A percentile compares a stretch with the other conserved stretches of the same genome.
Conservation (phyloP, 2,797 vertebrate genomes). For the Rachycentron canadum region DNA sequence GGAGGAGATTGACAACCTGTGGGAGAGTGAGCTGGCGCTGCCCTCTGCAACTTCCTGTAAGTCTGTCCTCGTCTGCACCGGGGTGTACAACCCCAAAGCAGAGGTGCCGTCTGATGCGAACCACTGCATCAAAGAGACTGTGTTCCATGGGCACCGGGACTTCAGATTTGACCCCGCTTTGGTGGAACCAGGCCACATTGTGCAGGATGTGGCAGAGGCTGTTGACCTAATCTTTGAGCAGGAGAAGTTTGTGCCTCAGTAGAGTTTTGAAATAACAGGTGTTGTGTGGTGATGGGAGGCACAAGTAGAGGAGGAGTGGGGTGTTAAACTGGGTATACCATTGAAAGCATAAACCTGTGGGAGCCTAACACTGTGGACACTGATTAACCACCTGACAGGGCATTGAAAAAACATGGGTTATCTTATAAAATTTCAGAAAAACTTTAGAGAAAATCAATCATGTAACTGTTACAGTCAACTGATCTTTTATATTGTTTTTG, state of each 20-base stretch:
- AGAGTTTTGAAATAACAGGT: constrained; percentile 36
- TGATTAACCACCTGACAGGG: constrained; percentile 49
- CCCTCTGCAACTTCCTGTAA: constrained; percentile 88
- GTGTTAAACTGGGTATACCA: constrained; percentile 27
- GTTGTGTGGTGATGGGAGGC: neutral
- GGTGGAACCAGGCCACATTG: constrained; percentile 87
- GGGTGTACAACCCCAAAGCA: constrained; percentile 88
- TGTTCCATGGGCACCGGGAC: constrained; percentile 94
- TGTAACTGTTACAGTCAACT: constrained; percentile 45
- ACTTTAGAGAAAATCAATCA: constrained; percentile 30
- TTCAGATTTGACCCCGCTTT: constrained; percentile 90
- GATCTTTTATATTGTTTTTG: constrained; percentile 63
- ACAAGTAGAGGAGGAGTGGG: neutral
- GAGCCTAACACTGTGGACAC: constrained; percentile 74
- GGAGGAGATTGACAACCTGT: constrained; percentile 76
- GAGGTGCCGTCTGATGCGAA: constrained; percentile 78
- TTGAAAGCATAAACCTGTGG: constrained; percentile 35
- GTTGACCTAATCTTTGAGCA: constrained; percentile 91
- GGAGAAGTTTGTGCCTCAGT: constrained; percentile 87
- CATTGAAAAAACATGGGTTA: constrained; percentile 48
- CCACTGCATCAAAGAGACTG: constrained; percentile 82
- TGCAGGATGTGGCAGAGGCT: constrained; percentile 89
- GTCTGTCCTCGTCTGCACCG: constrained; percentile 93
- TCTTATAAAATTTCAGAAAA: constrained; percentile 38
- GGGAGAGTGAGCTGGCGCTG: constrained; percentile 86